These are phyloP conservation scores for Leptarthrus brevirostris DNA, from an alignment of 2,888 invertebrate species.

Conservation along the genomic window DNA sequence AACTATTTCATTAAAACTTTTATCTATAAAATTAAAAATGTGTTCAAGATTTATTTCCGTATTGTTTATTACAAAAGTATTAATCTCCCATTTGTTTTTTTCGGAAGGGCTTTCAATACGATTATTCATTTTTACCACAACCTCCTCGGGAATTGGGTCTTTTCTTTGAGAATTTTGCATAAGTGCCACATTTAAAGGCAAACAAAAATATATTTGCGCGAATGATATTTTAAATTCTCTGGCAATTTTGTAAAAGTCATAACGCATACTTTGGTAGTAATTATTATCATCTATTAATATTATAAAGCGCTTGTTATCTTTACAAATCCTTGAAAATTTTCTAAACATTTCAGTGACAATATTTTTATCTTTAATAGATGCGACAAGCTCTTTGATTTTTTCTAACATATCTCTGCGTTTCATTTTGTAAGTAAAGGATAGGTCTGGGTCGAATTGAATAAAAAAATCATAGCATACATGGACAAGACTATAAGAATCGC, in stretches of 20 bases:
- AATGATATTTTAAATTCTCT: slow-evolving; percentile 56
- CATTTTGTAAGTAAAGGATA: slow-evolving; percentile 51
- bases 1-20: slow-evolving; percentile 35
- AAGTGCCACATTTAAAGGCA: slow-evolving; percentile 54
- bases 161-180: slow-evolving; percentile 58
- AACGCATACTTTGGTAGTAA: slow-evolving; percentile 64
- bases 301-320: slow-evolving; percentile 51
- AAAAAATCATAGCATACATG: slow-evolving; percentile 63
- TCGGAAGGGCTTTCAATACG: slow-evolving; percentile 59
- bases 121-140: slow-evolving; percentile 59
- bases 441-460: slow-evolving; percentile 51
- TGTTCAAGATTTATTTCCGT: not conserved
- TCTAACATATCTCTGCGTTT: slow-evolving; percentile 57
- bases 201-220: slow-evolving; percentile 60
- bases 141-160: slow-evolving; percentile 56
- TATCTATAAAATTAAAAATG: slow-evolving; percentile 45
- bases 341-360: not conserved
- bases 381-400: slow-evolving; percentile 55
- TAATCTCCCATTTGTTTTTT: slow-evolving; percentile 52
- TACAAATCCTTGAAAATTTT: not conserved
- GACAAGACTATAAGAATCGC: slow-evolving; percentile 56
- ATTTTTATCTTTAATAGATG: slow-evolving; percentile 46
- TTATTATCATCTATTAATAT: slow-evolving; percentile 65
- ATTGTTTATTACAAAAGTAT: slow-evolving; percentile 39
- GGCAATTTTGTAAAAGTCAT: slow-evolving; percentile 61